A percentile compares a stretch with the other conserved stretches of the same genome.
Evolutionary conservation across 2,113 vertebrate genomes (phyloP).

Genomic region (Microcebus griseorufus): DNA sequence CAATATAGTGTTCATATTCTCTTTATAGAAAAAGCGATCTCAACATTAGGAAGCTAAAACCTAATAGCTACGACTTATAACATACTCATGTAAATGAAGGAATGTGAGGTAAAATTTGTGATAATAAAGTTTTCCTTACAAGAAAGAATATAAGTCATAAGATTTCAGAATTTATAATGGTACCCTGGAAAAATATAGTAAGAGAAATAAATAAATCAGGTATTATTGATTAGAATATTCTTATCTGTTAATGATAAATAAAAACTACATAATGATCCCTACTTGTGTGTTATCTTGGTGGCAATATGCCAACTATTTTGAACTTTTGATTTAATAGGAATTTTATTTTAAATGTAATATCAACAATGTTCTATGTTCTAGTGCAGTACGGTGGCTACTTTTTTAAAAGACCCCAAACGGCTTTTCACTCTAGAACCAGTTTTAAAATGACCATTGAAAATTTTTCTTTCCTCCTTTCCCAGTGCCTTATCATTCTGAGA

Average conservation of each 20-base stretch:
- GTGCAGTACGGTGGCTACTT: neutral
- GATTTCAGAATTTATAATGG: neutral
- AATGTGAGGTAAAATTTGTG: neutral
- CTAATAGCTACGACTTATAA: neutral
- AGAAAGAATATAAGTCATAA: neutral
- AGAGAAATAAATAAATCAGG: neutral
- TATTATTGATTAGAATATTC: neutral
- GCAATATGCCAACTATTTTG: neutral
- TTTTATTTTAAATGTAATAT: neutral
- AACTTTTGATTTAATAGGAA: neutral
- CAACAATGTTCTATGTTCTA: neutral
- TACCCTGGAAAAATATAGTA: neutral
- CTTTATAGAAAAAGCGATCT: neutral
- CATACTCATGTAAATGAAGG: neutral
- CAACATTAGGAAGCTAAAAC: neutral
- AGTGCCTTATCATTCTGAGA: neutral
- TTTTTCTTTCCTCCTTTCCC: neutral
- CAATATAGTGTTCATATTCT: neutral
- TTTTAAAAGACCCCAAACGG: neutral
- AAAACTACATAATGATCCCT: neutral
- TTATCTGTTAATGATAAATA: neutral
- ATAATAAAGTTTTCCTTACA: neutral
- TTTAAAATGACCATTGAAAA: neutral
- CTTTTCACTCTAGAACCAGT: neutral
- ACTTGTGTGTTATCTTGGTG: fast-evolving